Base-by-base conservation (phyloP, 2,797 vertebrate species). In the Paratrypauchen microcephalus region DNA sequence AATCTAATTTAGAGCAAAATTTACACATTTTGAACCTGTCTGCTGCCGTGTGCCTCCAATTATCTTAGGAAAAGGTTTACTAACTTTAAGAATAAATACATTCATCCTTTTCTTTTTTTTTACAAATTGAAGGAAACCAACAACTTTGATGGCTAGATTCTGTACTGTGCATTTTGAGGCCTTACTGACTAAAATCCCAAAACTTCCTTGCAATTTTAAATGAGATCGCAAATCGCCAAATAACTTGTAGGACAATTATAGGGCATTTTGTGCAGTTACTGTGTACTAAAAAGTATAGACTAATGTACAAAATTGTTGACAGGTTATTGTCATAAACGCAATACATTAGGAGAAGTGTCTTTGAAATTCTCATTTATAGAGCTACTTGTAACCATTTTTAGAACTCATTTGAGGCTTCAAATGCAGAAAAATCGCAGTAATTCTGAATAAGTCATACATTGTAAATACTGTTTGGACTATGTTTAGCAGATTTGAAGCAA, bases 401-500 rank as follows among this genome's bases (percentile, higher is more conserved):
- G 48, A 1, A n/a, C 48, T 50, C 18, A 1, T 11, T 23, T 26
- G 23, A 56, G 4, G 23, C 6, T 21, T 39, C 32, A 61, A 61
- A 21, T 28, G 19, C 23, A 36, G 2, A 4, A 23, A 39, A 23
- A 23, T 41, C 2, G 9, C 19, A 16, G 8, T 57, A 12, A 36
- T 39, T 23, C 32, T 12, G 23, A 13, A n/a, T 23, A 13, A 65
- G 30, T 21, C 48, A 5, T 54, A 48, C 15, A 12, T 41, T 16
- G 0, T 19, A 56, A 18, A 5, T 18, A 24, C 5, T 30, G 7
- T n/a, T 23, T n/a, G 12, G 16, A 72, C 64, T 41, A 19, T 11
- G 54, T 65, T 66, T 50, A 67, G 47, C 24, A 1, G 23, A 54
- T 58, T 70, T 64, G 41, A 11, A 24, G 24, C 55, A 74, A 58